Conservation (phyloP, 2,113 vertebrate genomes). For the Phalacrocorax brasilianus region DNA sequence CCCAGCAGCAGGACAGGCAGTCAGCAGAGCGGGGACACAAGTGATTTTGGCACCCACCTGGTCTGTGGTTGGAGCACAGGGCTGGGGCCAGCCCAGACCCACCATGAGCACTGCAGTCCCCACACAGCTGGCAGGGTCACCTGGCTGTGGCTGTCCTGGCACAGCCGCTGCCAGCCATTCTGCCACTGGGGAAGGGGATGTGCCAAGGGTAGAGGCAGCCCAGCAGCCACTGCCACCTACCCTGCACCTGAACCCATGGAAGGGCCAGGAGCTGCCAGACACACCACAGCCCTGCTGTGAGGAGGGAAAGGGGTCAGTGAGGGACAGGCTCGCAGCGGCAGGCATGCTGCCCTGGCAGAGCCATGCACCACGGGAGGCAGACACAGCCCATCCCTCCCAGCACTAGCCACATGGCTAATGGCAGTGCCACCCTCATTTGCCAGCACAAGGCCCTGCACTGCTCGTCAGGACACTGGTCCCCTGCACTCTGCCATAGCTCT, state of each 20-base stretch:
- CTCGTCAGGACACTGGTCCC: fast-evolving
- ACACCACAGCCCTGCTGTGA: fast-evolving
- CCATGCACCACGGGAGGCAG: fast-evolving
- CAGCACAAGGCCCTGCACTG: background rate
- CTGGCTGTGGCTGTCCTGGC: background rate
- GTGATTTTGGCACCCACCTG: background rate
- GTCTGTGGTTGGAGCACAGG: fast-evolving
- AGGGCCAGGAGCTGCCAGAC: background rate
- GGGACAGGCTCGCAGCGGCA: background rate
- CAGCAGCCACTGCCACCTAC: fast-evolving
- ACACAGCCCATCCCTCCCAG: background rate
- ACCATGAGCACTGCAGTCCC: background rate
- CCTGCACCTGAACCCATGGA: background rate
- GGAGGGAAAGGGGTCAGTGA: background rate
- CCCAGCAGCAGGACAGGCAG: background rate
- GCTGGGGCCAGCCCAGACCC: fast-evolving
- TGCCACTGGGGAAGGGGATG: fast-evolving
- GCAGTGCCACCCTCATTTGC: background rate
- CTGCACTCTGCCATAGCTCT: fast-evolving
- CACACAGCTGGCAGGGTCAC: background rate
- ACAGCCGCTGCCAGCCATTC: background rate
- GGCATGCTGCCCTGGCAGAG: background rate
- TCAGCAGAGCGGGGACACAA: background rate
- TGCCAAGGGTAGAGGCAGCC: background rate
- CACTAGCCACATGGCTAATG: fast-evolving